Conservation (phyloP, 2,888 invertebrate species). For the Andrena trimmerana region DNA sequence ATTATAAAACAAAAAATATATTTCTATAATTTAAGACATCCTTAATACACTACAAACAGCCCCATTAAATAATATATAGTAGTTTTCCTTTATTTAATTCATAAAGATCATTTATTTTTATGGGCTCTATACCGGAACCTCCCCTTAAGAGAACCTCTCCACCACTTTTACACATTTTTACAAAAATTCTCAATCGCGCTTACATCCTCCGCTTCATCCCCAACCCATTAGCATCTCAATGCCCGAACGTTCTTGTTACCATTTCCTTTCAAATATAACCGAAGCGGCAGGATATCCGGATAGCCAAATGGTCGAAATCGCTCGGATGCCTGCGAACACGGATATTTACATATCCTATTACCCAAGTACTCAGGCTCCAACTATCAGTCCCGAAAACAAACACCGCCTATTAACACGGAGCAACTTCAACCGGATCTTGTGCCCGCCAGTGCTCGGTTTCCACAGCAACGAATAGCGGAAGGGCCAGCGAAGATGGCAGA, state of each 20-base stretch:
- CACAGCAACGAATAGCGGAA: neutral
- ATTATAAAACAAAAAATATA: too few species aligned
- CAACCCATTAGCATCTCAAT: neutral
- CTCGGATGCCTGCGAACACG: neutral
- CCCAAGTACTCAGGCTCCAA: slow-evolving; percentile 16
- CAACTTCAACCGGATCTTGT: neutral
- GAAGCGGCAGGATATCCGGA: slow-evolving; percentile 6
- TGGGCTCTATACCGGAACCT: too few species aligned
- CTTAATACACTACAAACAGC: too few species aligned
- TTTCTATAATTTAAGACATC: too few species aligned
- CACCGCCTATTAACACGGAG: neutral
- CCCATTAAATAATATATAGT: too few species aligned
- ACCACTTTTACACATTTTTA: neutral
- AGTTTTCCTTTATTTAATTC: too few species aligned
- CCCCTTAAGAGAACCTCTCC: too few species aligned
- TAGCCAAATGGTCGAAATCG: neutral
- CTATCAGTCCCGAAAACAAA: slow-evolving; percentile 26
- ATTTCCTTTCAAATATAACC: slow-evolving; percentile 16
- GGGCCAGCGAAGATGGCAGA: neutral
- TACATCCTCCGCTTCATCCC: neutral
- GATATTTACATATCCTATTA: slow-evolving; percentile 38
- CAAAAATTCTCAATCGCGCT: neutral
- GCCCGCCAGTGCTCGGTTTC: neutral
- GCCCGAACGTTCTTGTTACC: slow-evolving; percentile 1
- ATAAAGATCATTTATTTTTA: too few species aligned